Evolutionary conservation across 2,113 vertebrate genomes (phyloP).

Genomic region (Pseudorasbora parva): DNA sequence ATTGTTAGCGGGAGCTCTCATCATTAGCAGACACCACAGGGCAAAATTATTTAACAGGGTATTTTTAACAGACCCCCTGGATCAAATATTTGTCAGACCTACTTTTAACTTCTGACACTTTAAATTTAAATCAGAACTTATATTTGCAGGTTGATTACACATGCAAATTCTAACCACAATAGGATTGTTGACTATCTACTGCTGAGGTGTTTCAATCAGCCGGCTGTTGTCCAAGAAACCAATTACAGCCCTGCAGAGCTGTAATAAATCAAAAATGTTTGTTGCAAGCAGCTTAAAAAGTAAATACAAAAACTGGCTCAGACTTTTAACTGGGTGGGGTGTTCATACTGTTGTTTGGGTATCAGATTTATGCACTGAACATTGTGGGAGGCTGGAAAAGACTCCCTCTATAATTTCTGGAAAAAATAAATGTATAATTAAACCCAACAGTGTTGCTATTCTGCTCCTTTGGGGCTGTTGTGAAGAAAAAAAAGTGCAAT

Average conservation of each 20-base stretch:
- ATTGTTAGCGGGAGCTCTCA: not conserved
- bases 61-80: conserved; percentile 24
- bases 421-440: conserved; percentile 17
- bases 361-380: not conserved
- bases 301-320: not conserved
- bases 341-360: not conserved
- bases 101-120: not conserved
- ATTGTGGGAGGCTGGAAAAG: not conserved
- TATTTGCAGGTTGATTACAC: not conserved
- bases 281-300: not conserved
- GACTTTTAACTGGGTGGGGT: not conserved
- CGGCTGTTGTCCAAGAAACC: not conserved
- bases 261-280: not conserved
- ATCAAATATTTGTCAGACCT: conserved; percentile 8
- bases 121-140: not conserved
- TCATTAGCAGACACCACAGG: conserved; percentile 28
- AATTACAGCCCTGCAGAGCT: not conserved
- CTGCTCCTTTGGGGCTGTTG: not conserved
- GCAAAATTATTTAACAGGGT: not conserved
- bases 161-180: not conserved
- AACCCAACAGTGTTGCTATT: not conserved
- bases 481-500: not conserved
- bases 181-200: not conserved
- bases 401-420: not conserved
- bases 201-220: not conserved